phyloP scores from a whole-genome alignment of 2,797 vertebrate genomes.

The Megaceryle alcyon region DNA sequence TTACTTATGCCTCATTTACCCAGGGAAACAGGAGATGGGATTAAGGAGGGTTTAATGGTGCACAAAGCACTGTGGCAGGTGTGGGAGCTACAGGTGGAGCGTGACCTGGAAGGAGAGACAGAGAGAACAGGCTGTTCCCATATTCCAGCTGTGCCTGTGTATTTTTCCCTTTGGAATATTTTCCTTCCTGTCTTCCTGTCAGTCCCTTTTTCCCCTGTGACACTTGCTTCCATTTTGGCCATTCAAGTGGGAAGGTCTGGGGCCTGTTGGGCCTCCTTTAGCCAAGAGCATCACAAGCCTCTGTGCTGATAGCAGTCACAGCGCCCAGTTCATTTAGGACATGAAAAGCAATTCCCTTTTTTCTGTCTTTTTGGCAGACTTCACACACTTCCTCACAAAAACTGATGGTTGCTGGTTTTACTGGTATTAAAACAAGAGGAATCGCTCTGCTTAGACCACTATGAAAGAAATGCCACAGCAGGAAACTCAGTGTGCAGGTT shows the following conservation, averaged over 20 bases:
- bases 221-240: constrained; percentile 8
- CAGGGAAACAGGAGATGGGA: neutral
- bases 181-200: constrained; percentile 49
- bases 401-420: neutral
- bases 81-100: neutral
- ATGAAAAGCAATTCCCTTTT: neutral
- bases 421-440: neutral
- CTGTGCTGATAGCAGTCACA: neutral
- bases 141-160: neutral
- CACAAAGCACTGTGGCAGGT: neutral
- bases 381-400: neutral
- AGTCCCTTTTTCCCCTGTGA: neutral
- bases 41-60: neutral
- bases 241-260: neutral
- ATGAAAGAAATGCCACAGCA: neutral
- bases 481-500: neutral
- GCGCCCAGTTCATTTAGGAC: neutral
- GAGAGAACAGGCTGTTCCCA: neutral
- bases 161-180: neutral
- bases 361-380: neutral
- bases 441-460: neutral
- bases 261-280: neutral
- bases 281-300: neutral
- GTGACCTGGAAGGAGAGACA: neutral
- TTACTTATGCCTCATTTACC: neutral